Percentiles rank a stretch among this genome's conserved stretches.
Conservation (phyloP, 2,113 vertebrate genomes). For the Cynocephalus volans region DNA sequence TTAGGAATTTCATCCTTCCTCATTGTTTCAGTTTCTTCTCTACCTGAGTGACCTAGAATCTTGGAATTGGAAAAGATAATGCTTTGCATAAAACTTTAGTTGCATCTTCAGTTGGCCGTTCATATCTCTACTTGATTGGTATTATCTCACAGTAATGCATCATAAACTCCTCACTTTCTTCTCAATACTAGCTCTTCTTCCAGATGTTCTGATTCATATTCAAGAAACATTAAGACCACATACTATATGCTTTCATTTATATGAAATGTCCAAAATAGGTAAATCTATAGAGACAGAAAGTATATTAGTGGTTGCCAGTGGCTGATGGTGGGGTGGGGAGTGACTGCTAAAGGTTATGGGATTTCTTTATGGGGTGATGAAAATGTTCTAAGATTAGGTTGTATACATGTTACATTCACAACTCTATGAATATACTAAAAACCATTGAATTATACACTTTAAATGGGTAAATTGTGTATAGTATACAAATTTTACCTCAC, state of each 20-base stretch:
- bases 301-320: neutral
- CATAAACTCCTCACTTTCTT: neutral
- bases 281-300: neutral
- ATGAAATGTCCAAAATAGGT: neutral
- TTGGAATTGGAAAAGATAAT: neutral
- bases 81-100: neutral
- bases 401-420: neutral
- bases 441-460: neutral
- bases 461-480: neutral
- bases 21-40: neutral
- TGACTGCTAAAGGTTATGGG: neutral
- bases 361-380: neutral
- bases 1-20: neutral
- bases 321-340: neutral
- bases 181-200: neutral
- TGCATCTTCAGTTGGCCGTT: neutral
- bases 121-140: neutral
- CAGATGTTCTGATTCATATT: neutral
- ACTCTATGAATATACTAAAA: slow-evolving; percentile 11
- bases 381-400: slow-evolving; percentile 47
- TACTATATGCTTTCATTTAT: neutral
- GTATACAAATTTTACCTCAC: neutral
- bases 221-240: slow-evolving; percentile 34
- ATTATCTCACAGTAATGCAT: neutral
- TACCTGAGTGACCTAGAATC: neutral